Evolutionary conservation across 2,113 vertebrate species (phyloP).

Genomic region (Passer montanus): DNA sequence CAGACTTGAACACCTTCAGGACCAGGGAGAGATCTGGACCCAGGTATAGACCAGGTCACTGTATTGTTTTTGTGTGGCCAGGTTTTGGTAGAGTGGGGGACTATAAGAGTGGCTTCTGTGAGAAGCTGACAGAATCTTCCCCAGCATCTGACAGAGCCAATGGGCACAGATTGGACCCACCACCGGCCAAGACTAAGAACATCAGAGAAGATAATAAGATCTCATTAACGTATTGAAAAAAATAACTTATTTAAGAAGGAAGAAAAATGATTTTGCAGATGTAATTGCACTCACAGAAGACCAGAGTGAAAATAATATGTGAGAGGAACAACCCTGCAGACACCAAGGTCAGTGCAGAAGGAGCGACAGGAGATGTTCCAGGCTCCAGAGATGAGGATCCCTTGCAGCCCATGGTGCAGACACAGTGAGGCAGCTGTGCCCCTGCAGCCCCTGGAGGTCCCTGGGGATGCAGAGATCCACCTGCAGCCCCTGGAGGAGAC

Average conservation of each 20-base stretch:
- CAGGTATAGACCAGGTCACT: neutral
- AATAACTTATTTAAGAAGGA: neutral
- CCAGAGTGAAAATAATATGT: neutral
- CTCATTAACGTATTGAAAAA: neutral
- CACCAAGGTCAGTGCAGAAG: neutral
- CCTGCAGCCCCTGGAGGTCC: neutral
- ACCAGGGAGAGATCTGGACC: neutral
- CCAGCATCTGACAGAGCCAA: neutral
- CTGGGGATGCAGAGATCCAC: neutral
- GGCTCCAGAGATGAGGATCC: neutral
- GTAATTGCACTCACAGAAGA: neutral
- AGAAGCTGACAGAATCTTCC: neutral
- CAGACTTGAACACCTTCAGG: neutral
- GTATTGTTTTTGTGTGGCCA: neutral
- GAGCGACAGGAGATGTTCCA: neutral
- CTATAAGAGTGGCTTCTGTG: neutral
- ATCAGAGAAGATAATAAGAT: neutral
- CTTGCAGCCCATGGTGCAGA: accelerated
- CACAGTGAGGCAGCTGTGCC: neutral
- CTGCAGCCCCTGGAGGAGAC: neutral
- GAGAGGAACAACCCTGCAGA: neutral
- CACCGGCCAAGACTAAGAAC: neutral
- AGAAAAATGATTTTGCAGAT: neutral
- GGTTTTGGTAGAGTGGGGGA: neutral
- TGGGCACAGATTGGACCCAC: neutral